Percentiles rank a stretch among this genome's conserved stretches.
Conservation (phyloP, 2,888 invertebrate species). For the Cheilosia soror region DNA sequence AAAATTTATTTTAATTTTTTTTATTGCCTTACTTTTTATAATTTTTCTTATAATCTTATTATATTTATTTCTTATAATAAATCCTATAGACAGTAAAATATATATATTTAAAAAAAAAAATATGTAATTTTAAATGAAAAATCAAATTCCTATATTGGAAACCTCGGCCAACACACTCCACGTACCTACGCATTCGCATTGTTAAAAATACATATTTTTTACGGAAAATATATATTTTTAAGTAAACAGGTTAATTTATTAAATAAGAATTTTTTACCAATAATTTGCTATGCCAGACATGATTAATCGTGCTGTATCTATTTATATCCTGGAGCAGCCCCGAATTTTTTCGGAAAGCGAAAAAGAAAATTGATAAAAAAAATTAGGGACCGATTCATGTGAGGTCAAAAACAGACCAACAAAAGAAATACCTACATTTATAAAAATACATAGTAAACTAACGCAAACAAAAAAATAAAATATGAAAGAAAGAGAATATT, state of each 20-base stretch:
- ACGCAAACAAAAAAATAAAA: not conserved
- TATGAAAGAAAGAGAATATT: not conserved
- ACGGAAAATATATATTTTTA: not conserved
- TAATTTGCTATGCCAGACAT: conserved; percentile 6
- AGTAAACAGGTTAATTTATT: not conserved
- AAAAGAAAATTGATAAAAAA: not conserved
- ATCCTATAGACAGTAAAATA: too few species aligned
- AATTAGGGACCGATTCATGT: conserved; percentile 32
- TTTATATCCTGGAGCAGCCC: conserved; percentile 42
- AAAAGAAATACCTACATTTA: conserved; percentile 14
- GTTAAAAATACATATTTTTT: too few species aligned
- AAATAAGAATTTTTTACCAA: conserved; percentile 9
- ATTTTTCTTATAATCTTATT: too few species aligned
- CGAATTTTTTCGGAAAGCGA: conserved; percentile 7
- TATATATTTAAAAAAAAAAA: too few species aligned
- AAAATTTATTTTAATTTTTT: too few species aligned
- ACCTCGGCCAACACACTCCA: too few species aligned
- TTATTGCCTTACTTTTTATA: too few species aligned
- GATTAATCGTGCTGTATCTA: conserved; percentile 47
- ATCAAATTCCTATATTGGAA: too few species aligned
- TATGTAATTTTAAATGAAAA: too few species aligned
- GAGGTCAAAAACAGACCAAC: conserved; percentile 25
- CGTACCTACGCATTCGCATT: too few species aligned
- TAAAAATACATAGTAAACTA: not conserved
- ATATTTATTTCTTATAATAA: too few species aligned